Evolutionary conservation across 1,140 invertebrate species (phyloP).

Genomic region (Drosophila bipectinata): DNA sequence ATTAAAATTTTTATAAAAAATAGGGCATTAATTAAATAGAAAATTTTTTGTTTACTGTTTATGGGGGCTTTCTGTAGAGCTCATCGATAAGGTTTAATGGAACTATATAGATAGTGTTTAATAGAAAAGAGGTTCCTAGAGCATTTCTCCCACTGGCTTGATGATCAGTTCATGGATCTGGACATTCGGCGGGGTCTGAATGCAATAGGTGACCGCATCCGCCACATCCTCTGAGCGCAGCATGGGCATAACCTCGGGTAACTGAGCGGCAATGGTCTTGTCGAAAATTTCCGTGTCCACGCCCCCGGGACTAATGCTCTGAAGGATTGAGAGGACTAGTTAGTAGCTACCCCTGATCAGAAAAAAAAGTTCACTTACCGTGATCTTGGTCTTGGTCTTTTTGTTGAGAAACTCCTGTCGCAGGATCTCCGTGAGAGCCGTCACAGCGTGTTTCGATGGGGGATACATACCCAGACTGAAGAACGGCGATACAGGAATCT

Average conservation of each 20-base stretch:
- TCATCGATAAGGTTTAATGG: no score
- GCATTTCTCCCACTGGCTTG: constrained; percentile 69
- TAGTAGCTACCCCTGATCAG: no score
- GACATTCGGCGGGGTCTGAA: constrained; percentile 83
- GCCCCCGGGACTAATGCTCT: constrained; percentile 86
- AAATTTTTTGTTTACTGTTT: no score
- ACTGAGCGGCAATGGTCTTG: not conserved
- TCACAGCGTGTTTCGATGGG: constrained; percentile 89
- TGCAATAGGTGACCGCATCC: constrained; percentile 86
- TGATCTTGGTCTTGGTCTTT: constrained; percentile 88
- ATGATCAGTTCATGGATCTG: constrained; percentile 77
- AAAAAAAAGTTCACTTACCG: constrained; percentile 57
- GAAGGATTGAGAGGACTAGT: not conserved
- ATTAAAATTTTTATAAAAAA: constrained; percentile 26
- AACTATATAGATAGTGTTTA: no score
- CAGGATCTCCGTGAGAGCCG: constrained; percentile 87
- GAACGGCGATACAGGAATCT: constrained; percentile 76
- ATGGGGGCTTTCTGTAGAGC: not conserved
- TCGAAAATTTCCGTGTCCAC: constrained; percentile 64
- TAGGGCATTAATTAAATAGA: no score
- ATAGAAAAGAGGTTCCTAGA: constrained; percentile 22
- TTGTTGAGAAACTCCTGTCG: constrained; percentile 86
- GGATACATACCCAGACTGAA: constrained; percentile 85
- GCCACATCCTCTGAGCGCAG: constrained; percentile 85
- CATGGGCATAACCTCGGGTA: constrained; percentile 42